These are phyloP conservation scores for Gasterosteus aculeatus DNA, from an alignment of 2,113 vertebrate genomes.

Conservation along the genomic window DNA sequence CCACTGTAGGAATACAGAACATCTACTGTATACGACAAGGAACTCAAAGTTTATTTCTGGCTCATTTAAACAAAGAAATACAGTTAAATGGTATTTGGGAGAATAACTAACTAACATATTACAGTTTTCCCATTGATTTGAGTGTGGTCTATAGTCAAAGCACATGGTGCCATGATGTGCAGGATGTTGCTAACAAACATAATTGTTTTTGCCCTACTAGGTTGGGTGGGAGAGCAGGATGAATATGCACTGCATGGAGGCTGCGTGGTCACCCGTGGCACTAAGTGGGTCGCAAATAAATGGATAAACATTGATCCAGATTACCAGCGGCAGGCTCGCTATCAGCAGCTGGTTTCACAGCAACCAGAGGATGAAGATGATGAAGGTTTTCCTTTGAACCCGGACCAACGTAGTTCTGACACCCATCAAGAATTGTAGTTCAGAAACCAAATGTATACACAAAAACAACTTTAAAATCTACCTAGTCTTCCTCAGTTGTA, in stretches of 20 bases:
- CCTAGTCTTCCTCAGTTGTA: constrained; percentile 59
- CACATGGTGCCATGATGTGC: neutral
- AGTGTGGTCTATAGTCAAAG: neutral
- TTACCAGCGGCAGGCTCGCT: constrained; percentile 88
- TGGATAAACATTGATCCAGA: constrained; percentile 99
- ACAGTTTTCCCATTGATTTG: neutral
- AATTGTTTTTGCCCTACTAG: constrained; percentile 66
- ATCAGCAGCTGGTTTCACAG: constrained; percentile 90
- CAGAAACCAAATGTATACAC: constrained; percentile 41
- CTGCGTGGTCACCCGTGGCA: constrained; percentile 92
- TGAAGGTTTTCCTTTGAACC: constrained; percentile 49
- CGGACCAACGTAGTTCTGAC: constrained; percentile 56
- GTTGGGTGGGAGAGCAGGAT: constrained; percentile 97
- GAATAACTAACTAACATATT: neutral
- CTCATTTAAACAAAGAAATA: neutral
- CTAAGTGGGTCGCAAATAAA: constrained; percentile 97
- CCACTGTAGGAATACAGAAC: neutral
- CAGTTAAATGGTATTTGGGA: neutral
- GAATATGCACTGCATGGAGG: constrained; percentile 95
- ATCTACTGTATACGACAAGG: neutral
- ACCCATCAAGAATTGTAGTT: constrained; percentile 78
- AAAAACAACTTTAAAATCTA: constrained; percentile 8
- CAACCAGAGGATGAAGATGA: constrained; percentile 75
- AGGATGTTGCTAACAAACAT: neutral
- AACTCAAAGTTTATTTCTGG: neutral